phyloP scores from a whole-genome alignment of 2,113 vertebrate species.

The Equus przewalskii region DNA sequence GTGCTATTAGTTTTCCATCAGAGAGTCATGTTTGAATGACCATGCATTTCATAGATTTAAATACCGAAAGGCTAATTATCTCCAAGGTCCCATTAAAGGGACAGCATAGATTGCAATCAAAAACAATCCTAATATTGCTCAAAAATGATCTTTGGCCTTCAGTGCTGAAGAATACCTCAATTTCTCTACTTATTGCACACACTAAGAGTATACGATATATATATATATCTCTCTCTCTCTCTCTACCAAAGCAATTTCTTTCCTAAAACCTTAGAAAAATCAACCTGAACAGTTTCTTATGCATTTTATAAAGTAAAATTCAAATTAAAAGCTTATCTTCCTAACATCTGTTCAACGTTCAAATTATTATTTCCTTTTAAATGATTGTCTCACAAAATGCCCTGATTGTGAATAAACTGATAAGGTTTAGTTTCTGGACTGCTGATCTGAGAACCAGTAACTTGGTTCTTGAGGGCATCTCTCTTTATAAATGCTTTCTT shows the following conservation, averaged over 20 bases:
- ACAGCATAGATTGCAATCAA: neutral
- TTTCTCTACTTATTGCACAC: neutral
- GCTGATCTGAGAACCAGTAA: neutral
- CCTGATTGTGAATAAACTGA: neutral
- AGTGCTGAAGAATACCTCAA: neutral
- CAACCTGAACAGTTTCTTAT: neutral
- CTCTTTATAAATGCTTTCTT: neutral
- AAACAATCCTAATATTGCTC: conserved; percentile 20
- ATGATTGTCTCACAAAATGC: neutral
- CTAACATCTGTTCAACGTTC: neutral
- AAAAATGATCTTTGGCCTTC: conserved; percentile 48
- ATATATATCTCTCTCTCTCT: neutral
- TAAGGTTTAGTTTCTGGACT: neutral
- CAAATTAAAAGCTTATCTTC: conserved; percentile 33
- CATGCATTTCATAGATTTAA: conserved; percentile 75
- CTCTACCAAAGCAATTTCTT: neutral
- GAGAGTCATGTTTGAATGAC: conserved; percentile 79
- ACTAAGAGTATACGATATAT: neutral
- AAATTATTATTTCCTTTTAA: neutral
- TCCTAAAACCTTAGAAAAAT: neutral
- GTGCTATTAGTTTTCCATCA: conserved; percentile 77
- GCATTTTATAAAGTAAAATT: conserved; percentile 15
- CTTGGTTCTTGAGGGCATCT: neutral
- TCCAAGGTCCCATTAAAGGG: conserved; percentile 62
- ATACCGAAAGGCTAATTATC: conserved; percentile 73